Base-by-base conservation (phyloP, 2,888 invertebrate genomes). In the Drosophila tripunctata region DNA sequence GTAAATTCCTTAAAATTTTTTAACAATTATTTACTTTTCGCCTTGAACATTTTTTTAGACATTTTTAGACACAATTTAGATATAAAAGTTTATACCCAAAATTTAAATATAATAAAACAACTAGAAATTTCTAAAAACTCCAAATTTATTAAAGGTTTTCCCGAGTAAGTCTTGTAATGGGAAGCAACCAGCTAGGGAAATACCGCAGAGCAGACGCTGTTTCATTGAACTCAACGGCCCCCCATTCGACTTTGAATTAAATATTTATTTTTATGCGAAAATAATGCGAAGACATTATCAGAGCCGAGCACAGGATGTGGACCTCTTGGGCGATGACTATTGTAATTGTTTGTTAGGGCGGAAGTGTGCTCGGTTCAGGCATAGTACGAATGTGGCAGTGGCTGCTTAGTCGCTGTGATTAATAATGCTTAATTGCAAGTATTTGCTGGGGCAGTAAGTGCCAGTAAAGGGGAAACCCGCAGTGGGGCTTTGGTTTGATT, bases 381-480 rank as follows among this genome's bases (percentile, higher is more conserved):
- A 38, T 50, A 41, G 62, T 36, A 19, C 33, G 27, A 40, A 27
- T 41, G 40, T 43, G 19, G 51, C 50, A 31, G 41, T 31, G 40
- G 54, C 66, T 77, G 77, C 62, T 69, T 80, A 78, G 78, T 72
- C 64, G 76, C 78, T 66, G 85, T 84, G 83, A 85, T 84, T 84
- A 85, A 84, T 84, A 80, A 84, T 73, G 77, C 81, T 78, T 85
- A 85, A 84, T 84, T 81, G 80, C 79, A 69, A 72, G 77, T 79
- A 81, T 81, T 80, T 81, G 75, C 70, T n/a, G 55, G 52, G 47
- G 69, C 41, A 41, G 60, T 36, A 48, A 44, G 43, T 12, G 69
- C 14, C 44, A 33, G 35, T 30, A 10, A 21, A 40, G 19, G 30
- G 22, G n/a, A n/a, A 41, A 57, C 54, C 60, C 69, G 38, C 54